Base-by-base conservation (phyloP, 1,140 invertebrate species). In the Drosophila orosa region DNA sequence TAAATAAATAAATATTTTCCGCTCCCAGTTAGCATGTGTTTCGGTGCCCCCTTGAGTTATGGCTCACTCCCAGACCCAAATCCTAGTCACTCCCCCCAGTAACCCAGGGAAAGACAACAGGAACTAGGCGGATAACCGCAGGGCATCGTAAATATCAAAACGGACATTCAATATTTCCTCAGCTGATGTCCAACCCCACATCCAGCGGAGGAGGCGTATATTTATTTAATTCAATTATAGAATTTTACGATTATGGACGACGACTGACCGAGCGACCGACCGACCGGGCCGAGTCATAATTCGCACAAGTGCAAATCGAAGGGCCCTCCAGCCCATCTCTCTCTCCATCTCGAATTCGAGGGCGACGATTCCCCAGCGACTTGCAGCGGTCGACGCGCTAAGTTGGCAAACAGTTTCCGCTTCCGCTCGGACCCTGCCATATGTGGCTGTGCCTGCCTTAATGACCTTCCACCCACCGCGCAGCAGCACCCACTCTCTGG, bases 221-320 rank as follows among this genome's bases (percentile, higher is more conserved):
- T 89, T 89, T 89, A 89, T 89, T 89, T 89, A 89, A 89, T 89
- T 89, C 84, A 89, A 89, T 89, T 89, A 89, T 89, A 78, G 84
- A 89, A 89, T 89, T 89, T 89, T 89, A 89, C 73, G 84, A 89
- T 89, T 89, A 90, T 80, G 65, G 77, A 37, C 57, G 35, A 54
- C 61, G 35, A 65, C 72, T 47, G 61, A 45, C 65, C 63, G 75
- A 37, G 31, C 62, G 31, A 52, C 68, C 42, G 56, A 42, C 65
- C 59, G 75, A 35, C 58, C 58, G 33, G 47, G 62, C 50, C 75
- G 66, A 84, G 79, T 87, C 80, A 87, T 87, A 87, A 87, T 80
- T 87, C 83, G 83, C 79, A 79, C 83, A 86, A 86, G 83, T 86
- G 83, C 83, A 82, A 86, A 82, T 87, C 83, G 50, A 54, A 54